Base-by-base conservation (phyloP, 2,888 invertebrate genomes). In the Entomobrya proxima region DNA sequence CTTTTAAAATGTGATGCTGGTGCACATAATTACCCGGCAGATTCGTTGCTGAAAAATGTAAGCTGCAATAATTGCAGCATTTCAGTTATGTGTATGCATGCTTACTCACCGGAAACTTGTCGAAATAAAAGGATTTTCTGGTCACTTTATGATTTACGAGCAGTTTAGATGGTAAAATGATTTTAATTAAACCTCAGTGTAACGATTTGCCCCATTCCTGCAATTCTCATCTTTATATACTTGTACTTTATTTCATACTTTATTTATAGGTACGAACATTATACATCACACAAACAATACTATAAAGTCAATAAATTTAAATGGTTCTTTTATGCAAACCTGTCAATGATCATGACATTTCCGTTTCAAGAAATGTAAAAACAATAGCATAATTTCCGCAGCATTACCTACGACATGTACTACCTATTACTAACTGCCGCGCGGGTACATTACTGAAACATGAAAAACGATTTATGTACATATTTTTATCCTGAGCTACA, bases 271-370 rank as follows among this genome's bases (percentile, higher is more conserved):
- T 9, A 69, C 30, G 4, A 32, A 27, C 35, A 40, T 27, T 27
- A 44, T 44, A 27, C 13, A 72, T 47, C 67, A 35, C 32, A 27
- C 15, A 44, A 52, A 24, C n/a, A 52, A 6, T 32, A 52, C 32
- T 52, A 37, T 74, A 52, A 32, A 74, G 58, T 35, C 32, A 55
- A 80, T 80, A 80, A 80, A 80, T 80, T 80, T 72, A 80, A 80
- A 80, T 58, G 72, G 30, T 50, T 37, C 79, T 78, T 80, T 72
- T 69, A 55, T 27, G 44, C 61, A 67, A 78, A 67, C 50, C 52
- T 50, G 32, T 67, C 81, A 82, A 75, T 82, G 74, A 64, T 82
- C 74, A 37, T 74, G 81, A 61, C 74, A 82, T 82, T 75, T 82
- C 81, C 81, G 74, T 61, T 82, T 21, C 5, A 13, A 75, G 67